A percentile compares a stretch with the other conserved stretches of the same genome.
phyloP scores from a whole-genome alignment of 2,888 invertebrate genomes.

The Pyralis farinalis region DNA sequence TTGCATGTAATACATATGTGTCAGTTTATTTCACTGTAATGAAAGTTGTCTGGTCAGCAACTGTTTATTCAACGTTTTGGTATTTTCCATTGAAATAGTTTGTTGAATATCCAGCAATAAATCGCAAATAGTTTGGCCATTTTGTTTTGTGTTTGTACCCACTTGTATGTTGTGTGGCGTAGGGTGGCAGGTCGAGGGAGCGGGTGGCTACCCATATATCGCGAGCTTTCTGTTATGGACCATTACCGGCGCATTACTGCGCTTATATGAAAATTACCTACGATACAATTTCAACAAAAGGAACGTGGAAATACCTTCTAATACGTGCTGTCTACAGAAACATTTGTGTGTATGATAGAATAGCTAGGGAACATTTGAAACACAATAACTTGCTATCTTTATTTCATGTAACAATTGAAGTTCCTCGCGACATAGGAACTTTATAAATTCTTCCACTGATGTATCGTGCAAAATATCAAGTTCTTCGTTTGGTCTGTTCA shows the following conservation, averaged over 20 bases:
- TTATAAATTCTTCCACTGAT: no score
- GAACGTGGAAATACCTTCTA: conserved; percentile 33
- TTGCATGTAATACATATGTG: no score
- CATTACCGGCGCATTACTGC: conserved; percentile 61
- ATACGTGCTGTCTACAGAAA: conserved; percentile 25
- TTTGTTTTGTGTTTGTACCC: conserved; percentile 47
- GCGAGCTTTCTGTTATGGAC: conserved; percentile 62
- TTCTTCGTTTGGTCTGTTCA: no score
- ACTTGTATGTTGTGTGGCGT: conserved; percentile 22
- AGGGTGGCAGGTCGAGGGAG: conserved; percentile 11
- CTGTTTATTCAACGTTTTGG: conserved; percentile 35
- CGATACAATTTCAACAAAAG: conserved; percentile 48
- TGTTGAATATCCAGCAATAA: conserved; percentile 46
- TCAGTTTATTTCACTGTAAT: background rate
- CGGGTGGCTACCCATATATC: conserved; percentile 41
- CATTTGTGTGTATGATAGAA: conserved; percentile 14
- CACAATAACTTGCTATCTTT: no score
- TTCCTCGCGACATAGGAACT: no score
- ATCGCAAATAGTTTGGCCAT: conserved; percentile 47
- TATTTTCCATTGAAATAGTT: conserved; percentile 34
- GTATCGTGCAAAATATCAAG: no score
- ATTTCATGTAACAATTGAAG: background rate
- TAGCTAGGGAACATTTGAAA: conserved; percentile 12
- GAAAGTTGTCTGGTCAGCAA: conserved; percentile 23
- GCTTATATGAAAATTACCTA: conserved; percentile 58